phyloP scores from a whole-genome alignment of 2,797 vertebrate species.

The Aselliscus stoliczkanus region DNA sequence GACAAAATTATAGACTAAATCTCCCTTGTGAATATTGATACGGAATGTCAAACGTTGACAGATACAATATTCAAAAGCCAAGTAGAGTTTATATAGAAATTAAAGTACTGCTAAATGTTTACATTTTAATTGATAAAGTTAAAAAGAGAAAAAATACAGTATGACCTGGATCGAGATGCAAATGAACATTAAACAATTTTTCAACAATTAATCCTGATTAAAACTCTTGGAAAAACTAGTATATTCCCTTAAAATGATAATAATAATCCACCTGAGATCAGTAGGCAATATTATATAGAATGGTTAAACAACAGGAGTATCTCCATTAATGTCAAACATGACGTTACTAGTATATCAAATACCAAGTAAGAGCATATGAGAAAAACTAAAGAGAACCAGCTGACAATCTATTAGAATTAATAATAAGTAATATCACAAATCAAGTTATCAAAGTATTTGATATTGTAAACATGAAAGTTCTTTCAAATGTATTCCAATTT shows the following conservation, averaged over 20 bases:
- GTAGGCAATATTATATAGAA: not conserved
- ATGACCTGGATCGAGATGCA: not conserved
- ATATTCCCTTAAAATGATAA: not conserved
- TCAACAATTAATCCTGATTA: not conserved
- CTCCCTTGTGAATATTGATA: not conserved
- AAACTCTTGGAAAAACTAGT: not conserved
- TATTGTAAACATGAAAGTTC: not conserved
- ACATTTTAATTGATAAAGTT: not conserved
- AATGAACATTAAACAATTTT: conserved; percentile 8
- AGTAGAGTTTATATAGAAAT: not conserved
- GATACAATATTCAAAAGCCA: not conserved
- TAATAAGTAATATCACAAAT: conserved; percentile 4
- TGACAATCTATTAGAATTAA: not conserved
- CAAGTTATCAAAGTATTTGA: not conserved
- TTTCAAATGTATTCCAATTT: not conserved
- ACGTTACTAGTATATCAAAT: not conserved
- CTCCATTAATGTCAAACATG: not conserved
- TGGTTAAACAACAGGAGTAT: not conserved
- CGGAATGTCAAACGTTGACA: not conserved
- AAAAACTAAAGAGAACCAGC: not conserved
- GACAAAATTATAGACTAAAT: not conserved
- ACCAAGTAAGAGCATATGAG: not conserved
- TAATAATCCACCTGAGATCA: not conserved
- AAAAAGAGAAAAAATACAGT: not conserved
- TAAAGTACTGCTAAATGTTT: not conserved